Evolutionary conservation across 2,888 invertebrate species (phyloP).

Genomic region (Odontothrips loti): DNA sequence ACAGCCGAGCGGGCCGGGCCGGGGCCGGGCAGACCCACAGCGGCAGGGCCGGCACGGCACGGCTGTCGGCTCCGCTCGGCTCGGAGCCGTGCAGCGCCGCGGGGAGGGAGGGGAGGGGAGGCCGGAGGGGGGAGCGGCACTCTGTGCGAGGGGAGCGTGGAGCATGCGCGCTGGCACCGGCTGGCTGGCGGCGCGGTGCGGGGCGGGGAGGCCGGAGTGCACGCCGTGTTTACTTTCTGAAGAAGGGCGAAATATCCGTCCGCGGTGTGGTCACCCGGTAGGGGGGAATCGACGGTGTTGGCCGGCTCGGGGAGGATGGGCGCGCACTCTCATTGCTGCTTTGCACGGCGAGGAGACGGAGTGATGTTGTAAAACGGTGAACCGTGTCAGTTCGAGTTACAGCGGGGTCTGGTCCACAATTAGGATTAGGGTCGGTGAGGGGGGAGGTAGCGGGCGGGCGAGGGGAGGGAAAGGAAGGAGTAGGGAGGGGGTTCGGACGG

Average conservation of each 20-base stretch:
- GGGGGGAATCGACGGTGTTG: not conserved
- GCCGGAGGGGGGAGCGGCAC: not conserved
- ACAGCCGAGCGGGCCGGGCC: no score
- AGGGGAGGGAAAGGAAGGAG: no score
- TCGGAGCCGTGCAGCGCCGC: not conserved
- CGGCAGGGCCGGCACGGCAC: no score
- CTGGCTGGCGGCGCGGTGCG: not conserved
- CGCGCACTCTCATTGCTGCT: not conserved
- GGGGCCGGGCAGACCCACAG: no score
- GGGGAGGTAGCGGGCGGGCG: not conserved
- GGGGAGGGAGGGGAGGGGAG: not conserved
- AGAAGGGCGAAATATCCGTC: not conserved
- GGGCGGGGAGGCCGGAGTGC: not conserved
- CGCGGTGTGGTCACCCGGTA: not conserved
- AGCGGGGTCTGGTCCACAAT: slow-evolving; percentile 21
- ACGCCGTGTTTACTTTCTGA: slow-evolving; percentile 14
- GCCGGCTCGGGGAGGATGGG: not conserved
- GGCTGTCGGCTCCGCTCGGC: not conserved
- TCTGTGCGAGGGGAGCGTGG: not conserved
- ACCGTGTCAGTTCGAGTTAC: slow-evolving; percentile 22
- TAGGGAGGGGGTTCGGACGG: not conserved
- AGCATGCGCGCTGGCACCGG: slow-evolving; percentile 14
- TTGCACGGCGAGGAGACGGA: not conserved
- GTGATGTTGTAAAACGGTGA: not conserved
- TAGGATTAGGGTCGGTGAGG: slow-evolving; percentile 12